Evolutionary conservation across 2,797 vertebrate species (phyloP).

Genomic region (Peromyscus eremicus): DNA sequence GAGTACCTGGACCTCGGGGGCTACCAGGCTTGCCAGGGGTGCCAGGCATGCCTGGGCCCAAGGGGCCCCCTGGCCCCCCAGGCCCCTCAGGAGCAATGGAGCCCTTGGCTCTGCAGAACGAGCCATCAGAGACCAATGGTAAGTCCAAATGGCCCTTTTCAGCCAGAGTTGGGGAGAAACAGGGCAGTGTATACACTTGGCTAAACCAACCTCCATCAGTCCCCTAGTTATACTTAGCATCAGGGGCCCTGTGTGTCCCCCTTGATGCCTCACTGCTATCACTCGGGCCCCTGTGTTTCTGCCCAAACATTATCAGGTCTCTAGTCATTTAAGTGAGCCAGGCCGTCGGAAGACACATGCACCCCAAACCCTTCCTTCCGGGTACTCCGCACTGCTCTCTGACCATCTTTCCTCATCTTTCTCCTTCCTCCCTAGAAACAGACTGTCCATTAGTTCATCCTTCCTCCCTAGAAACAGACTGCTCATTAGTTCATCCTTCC

Average conservation of each 20-base stretch:
- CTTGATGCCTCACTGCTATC: neutral
- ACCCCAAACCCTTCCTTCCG: neutral
- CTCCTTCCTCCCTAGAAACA: neutral
- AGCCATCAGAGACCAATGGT: constrained; percentile 88
- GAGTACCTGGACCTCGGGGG: constrained; percentile 93
- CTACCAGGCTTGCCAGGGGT: constrained; percentile 92
- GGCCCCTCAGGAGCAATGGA: constrained; percentile 87
- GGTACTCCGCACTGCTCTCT: neutral
- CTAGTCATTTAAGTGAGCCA: neutral
- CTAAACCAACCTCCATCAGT: no score
- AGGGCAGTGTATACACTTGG: neutral
- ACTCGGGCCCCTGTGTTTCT: neutral
- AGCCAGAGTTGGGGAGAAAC: fast-evolving
- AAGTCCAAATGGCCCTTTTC: constrained; percentile 67
- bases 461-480: no score
- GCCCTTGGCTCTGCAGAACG: constrained; percentile 91
- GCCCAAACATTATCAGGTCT: neutral
- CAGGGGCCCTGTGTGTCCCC: neutral
- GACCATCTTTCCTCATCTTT: neutral
- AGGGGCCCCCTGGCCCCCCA: constrained; percentile 89
- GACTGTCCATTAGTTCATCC: neutral
- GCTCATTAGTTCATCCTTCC: no score
- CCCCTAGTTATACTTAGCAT: neutral
- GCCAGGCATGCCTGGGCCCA: constrained; percentile 92
- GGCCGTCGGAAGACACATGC: neutral